Conservation (phyloP, 2,888 invertebrate species). For the Scaeva pyrastri region DNA sequence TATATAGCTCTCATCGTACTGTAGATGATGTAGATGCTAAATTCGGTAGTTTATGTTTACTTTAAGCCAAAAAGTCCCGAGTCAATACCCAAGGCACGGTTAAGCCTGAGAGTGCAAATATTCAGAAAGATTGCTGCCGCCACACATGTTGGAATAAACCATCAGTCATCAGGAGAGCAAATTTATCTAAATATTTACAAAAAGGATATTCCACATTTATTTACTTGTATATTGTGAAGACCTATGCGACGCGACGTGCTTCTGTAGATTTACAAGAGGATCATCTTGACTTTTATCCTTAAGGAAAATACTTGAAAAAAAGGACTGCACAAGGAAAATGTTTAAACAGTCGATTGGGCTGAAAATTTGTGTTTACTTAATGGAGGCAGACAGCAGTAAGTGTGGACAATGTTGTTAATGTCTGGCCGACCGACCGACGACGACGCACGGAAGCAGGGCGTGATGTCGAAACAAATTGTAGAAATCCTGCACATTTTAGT, state of each 20-base stretch:
- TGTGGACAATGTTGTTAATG: conserved; percentile 5
- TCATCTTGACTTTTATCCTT: conserved; percentile 52
- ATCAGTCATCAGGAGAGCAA: background rate
- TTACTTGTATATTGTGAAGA: no score
- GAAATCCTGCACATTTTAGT: no score
- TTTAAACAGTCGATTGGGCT: background rate
- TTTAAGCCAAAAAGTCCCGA: conserved; percentile 21
- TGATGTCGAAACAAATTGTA: no score
- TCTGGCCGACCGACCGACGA: no score
- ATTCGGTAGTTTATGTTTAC: conserved; percentile 63
- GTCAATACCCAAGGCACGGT: background rate
- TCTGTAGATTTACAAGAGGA: conserved; percentile 47
- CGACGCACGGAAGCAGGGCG: no score
- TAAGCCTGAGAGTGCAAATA: conserved; percentile 46
- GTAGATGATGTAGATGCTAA: conserved; percentile 5
- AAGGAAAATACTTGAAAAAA: conserved; percentile 48
- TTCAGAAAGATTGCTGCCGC: background rate
- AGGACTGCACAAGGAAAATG: conserved; percentile 10
- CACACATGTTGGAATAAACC: conserved; percentile 52
- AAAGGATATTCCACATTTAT: conserved; percentile 35
- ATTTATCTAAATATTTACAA: conserved; percentile 61
- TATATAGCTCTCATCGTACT: background rate
- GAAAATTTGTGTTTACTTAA: conserved; percentile 51
- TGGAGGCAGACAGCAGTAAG: conserved; percentile 38
- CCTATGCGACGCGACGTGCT: conserved; percentile 28